phyloP scores from a whole-genome alignment of 2,797 vertebrate genomes.

The Xiphophorus birchmanni region DNA sequence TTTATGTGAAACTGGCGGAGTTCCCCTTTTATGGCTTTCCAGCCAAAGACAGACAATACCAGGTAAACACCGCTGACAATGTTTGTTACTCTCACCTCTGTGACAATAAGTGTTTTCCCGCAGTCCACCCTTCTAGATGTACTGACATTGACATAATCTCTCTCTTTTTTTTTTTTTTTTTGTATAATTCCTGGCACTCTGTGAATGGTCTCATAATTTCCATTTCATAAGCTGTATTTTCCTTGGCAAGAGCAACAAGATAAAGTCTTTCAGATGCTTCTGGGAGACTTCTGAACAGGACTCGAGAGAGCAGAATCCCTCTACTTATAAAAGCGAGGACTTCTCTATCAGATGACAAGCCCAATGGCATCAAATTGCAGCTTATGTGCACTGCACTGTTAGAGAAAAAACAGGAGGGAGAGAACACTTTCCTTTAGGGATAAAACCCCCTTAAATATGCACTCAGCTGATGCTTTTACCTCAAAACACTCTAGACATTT shows the following conservation, averaged over 20 bases:
- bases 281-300: conserved; percentile 75
- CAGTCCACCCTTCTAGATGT: conserved; percentile 54
- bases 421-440: conserved; percentile 52
- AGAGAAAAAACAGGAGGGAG: background rate
- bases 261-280: conserved; percentile 78
- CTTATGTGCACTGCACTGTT: conserved; percentile 23
- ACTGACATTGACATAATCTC: conserved; percentile 67
- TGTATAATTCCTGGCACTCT: conserved; percentile 70
- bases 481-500: conserved; percentile 52
- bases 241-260: conserved; percentile 75
- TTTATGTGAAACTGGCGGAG: conserved; percentile 23
- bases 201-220: conserved; percentile 87
- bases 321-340: conserved; percentile 46
- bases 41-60: background rate
- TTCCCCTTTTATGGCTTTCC: conserved; percentile 43
- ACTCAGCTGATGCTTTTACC: conserved; percentile 72
- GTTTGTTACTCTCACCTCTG: conserved; percentile 19
- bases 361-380: conserved; percentile 54
- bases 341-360: conserved; percentile 39
- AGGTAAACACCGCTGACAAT: conserved; percentile 28
- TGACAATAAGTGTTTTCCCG: conserved; percentile 40
- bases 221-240: conserved; percentile 83
- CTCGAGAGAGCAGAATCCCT: conserved; percentile 70
- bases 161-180: conserved; percentile 27
- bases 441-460: conserved; percentile 59